Base-by-base conservation (phyloP, 2,888 invertebrate genomes). In the Eupithecia subfuscata region DNA sequence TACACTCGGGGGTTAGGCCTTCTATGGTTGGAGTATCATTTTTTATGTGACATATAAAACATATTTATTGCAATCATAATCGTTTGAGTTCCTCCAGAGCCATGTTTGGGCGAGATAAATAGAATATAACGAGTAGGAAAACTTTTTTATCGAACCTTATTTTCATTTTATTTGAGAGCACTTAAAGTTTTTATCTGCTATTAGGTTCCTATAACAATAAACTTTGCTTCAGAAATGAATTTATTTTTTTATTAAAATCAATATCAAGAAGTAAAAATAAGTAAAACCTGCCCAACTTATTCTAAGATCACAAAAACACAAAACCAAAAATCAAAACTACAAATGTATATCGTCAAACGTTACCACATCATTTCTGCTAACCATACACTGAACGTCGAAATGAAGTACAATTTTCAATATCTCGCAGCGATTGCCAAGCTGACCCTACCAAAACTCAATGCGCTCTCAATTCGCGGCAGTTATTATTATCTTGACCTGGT, bases 1-100 rank as follows among this genome's bases (percentile, higher is more conserved):
- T 94, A 95, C 95, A 95, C 90, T 92, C 93, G 93, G 85, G 93
- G 93, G 93, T 91, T 91, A 92, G 90, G 91, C 90, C 90, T 90
- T 89, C 91, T 90, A 91, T 89, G 87, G 88, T 86, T 86, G 90
- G 88, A 91, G 90, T 92, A 94, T 94, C 90, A 92, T 92, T 94
- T 94, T 94, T 94, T 95, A 94, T 94, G 92, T 88, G 91, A 92
- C 94, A 92, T 94, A 95, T 95, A 95, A 95, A 95, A 94, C 95
- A 94, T 95, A 95, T 94, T 95, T 95, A 95, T 94, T 90, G 90
- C 93, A 91, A 92, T 93, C 91, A 92, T 94, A 93, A 94, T 92
- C 92, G 94, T 88, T 88, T 85, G 91, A 93, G 91, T 92, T 93
- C 90, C 90, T 89, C 89, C 88, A 90, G 86, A 87, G 87, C 87